phyloP scores from a whole-genome alignment of 2,888 invertebrate species.

The Acronicta aceris region DNA sequence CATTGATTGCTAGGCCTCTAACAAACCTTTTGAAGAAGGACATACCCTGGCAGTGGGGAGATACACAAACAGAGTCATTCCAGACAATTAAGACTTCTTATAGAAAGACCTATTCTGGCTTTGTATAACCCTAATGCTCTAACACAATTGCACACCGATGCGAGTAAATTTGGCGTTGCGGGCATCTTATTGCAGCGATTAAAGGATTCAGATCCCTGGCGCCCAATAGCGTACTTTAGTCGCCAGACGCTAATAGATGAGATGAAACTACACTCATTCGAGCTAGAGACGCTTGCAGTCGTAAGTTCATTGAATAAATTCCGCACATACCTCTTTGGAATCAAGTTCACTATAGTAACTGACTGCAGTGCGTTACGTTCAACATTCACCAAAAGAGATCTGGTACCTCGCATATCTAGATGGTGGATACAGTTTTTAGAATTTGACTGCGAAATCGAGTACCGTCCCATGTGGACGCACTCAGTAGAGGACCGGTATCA shows the following conservation, averaged over 20 bases:
- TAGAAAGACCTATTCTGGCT: slow-evolving; percentile 5
- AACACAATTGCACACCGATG: slow-evolving; percentile 13
- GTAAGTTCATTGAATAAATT: slow-evolving; percentile 42
- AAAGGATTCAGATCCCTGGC: not conserved
- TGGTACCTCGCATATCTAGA: slow-evolving; percentile 52
- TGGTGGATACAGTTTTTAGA: slow-evolving; percentile 61
- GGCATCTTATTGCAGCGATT: slow-evolving; percentile 8
- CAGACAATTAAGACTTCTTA: no score
- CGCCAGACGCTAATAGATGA: slow-evolving; percentile 15
- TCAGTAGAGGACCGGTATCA: slow-evolving; percentile 53
- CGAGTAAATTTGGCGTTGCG: slow-evolving; percentile 7
- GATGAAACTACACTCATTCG: slow-evolving; percentile 42
- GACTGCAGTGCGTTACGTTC: slow-evolving; percentile 4
- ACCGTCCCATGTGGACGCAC: slow-evolving; percentile 59
- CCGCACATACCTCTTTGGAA: slow-evolving; percentile 32
- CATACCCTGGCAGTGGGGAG: slow-evolving; percentile 3
- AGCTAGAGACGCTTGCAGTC: slow-evolving; percentile 49
- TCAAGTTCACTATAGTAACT: not conserved
- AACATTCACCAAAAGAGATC: slow-evolving; percentile 3
- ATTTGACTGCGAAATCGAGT: slow-evolving; percentile 58
- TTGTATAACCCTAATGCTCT: not conserved
- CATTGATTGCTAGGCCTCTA: slow-evolving; percentile 1
- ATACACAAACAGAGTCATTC: no score
- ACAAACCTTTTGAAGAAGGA: slow-evolving; percentile 6
- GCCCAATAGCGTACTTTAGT: slow-evolving; percentile 6